Evolutionary conservation across 2,113 vertebrate species (phyloP).

Genomic region (Oryzias celebensis): DNA sequence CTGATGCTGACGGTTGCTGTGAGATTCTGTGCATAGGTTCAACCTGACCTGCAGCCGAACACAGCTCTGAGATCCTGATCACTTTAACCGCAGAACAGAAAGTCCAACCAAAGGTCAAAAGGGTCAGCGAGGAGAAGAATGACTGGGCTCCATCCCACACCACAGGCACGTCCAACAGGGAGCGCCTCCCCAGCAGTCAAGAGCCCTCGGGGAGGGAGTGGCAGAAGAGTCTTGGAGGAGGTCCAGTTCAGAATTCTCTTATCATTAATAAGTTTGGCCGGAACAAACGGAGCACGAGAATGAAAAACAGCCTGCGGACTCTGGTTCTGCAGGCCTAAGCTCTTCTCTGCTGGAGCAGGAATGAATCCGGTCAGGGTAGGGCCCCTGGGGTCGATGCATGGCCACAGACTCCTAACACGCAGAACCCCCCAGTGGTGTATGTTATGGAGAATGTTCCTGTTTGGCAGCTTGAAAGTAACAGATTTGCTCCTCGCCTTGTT

Average conservation of each 20-base stretch:
- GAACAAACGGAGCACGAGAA: background rate
- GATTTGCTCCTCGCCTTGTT: background rate
- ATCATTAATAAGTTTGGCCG: conserved; percentile 14
- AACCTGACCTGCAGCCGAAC: no score
- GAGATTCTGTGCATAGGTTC: conserved; percentile 58
- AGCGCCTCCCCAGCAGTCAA: conserved; percentile 54
- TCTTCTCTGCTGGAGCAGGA: conserved; percentile 53
- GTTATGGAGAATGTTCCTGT: conserved; percentile 14
- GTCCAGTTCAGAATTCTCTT: background rate
- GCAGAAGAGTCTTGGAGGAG: conserved; percentile 26
- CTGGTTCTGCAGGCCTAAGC: conserved; percentile 38
- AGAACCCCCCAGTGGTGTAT: conserved; percentile 26
- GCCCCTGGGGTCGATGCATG: conserved; percentile 45
- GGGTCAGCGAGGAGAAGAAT: conserved; percentile 14
- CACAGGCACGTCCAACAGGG: conserved; percentile 47
- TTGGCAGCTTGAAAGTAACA: conserved; percentile 19
- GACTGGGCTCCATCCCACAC: background rate
- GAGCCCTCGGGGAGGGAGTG: conserved; percentile 43
- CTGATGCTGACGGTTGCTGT: conserved; percentile 43
- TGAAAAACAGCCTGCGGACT: conserved; percentile 34
- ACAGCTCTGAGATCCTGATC: no score
- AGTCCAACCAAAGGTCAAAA: no score
- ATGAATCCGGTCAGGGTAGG: conserved; percentile 54
- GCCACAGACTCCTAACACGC: conserved; percentile 30
- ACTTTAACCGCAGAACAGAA: no score